A percentile compares a stretch with the other conserved stretches of the same genome.
Evolutionary conservation across 64 coral and sea anemone genomes (phyloP).

Genomic region (Astreopora myriophthalma): DNA sequence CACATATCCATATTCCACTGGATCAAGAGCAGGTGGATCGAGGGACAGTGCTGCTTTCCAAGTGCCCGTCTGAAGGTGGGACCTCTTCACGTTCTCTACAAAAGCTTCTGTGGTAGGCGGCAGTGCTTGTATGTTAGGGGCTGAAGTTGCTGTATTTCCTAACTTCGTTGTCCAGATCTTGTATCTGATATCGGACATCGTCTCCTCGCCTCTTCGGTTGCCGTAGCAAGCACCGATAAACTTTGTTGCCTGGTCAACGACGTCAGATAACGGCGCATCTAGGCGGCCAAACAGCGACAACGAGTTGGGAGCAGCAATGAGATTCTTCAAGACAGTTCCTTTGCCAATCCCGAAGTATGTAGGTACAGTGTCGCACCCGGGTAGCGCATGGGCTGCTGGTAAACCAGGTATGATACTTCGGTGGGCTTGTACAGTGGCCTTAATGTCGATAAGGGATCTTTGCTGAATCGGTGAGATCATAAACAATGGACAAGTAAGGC

Average conservation of each 20-base stretch:
- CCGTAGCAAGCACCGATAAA: constrained; percentile 27
- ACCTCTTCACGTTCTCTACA: constrained; percentile 36
- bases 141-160: constrained; percentile 46
- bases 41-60: constrained; percentile 5
- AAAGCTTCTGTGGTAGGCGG: constrained; percentile 53
- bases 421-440: constrained; percentile 42
- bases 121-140: constrained; percentile 21
- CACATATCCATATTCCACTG: not conserved
- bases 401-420: constrained; percentile 35
- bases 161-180: constrained; percentile 39
- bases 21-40: not conserved
- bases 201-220: not conserved
- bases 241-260: constrained; percentile 34
- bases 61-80: constrained; percentile 5
- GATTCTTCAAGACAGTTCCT: constrained; percentile 46
- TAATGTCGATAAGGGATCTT: constrained; percentile 45
- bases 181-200: constrained; percentile 24
- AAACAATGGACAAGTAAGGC: constrained; percentile 26
- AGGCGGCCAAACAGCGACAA: constrained; percentile 13
- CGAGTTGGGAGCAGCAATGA: constrained; percentile 27
- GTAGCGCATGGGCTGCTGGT: constrained; percentile 44
- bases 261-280: not conserved
- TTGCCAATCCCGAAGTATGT: constrained; percentile 47
- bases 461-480: constrained; percentile 59
- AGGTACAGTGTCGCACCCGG: constrained; percentile 42